Base-by-base conservation (phyloP, 1,140 invertebrate genomes). In the Brachionus plicatilis region DNA sequence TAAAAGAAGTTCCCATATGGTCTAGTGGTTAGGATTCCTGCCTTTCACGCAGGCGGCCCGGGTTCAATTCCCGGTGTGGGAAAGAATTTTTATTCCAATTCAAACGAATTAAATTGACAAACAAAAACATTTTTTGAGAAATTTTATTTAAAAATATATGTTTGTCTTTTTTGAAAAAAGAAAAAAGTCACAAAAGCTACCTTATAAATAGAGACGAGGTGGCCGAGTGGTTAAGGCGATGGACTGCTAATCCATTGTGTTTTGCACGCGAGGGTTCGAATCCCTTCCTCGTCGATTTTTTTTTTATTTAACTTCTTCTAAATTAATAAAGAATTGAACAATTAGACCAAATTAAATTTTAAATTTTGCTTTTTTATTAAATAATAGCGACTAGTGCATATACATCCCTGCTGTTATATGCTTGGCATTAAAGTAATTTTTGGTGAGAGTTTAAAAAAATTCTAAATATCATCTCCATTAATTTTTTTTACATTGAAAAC, bases 401-500 rank as follows among this genome's bases (percentile, higher is more conserved):
- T 60, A 60, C 53, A 60, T 60, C 9, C 7, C n/a, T 60, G 17
- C 4, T 60, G 53, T 60, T 17, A 60, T 47, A 47, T 47, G 45
- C 45, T 47, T 47, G 45, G 1, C 45, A 47, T n/a, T 7, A 37
- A 37, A 37, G 5, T 37, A 6, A 37, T 37, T 37, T 37, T 47
- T 47, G 0, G 11, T 14, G 1, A 47, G 45, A 47, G 14, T 14
- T 47, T 11, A 47, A 14, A 0, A 47, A 47, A 47, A 47, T 12
- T 47, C 14, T 50, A 76, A 50, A 76, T 76, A 27, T 76, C 72
- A 27, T 47, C 43, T 4, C 72, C 72, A 53, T 47, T 24, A 6
- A 14, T 9, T 76, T 76, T 76, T 50, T 76, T 47, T 37, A 76
- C 72, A 76, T 76, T 76, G 43, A 76, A 76, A 20, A 76, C 17